These are phyloP conservation scores for Coptodon rendalli DNA, from an alignment of 2,113 vertebrate species.

Conservation along the genomic window DNA sequence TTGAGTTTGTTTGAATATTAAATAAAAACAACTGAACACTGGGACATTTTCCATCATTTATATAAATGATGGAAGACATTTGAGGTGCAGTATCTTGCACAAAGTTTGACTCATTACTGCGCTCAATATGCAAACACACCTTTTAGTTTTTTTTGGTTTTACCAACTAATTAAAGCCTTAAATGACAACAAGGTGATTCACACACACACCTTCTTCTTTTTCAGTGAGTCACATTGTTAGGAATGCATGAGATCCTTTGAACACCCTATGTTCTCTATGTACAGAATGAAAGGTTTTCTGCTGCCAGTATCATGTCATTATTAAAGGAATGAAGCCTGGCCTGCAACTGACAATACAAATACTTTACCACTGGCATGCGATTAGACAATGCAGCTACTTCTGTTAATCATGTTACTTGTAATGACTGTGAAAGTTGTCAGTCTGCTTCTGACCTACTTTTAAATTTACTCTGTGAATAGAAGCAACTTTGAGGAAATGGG, in stretches of 20 bases:
- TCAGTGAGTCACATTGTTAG: neutral
- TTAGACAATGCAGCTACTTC: neutral
- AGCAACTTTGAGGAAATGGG: neutral
- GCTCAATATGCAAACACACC: neutral
- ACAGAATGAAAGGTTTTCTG: neutral
- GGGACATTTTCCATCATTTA: neutral
- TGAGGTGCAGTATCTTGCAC: neutral
- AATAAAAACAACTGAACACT: neutral
- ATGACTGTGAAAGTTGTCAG: neutral
- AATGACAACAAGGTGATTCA: neutral
- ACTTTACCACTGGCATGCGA: neutral
- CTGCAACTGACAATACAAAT: fast-evolving
- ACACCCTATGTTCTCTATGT: neutral
- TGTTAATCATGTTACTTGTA: neutral
- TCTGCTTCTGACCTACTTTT: neutral
- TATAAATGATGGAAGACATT: neutral
- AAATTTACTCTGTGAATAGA: neutral
- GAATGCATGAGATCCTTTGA: neutral
- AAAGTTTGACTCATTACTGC: neutral
- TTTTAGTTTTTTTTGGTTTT: neutral
- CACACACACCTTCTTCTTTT: neutral
- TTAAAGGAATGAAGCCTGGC: neutral
- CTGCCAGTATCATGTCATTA: neutral
- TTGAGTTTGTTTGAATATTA: neutral
- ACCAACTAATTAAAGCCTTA: neutral